Percentiles rank a stretch among this genome's conserved stretches.
phyloP scores from a whole-genome alignment of 2,797 vertebrate species.

The Epinephelus coioides region DNA sequence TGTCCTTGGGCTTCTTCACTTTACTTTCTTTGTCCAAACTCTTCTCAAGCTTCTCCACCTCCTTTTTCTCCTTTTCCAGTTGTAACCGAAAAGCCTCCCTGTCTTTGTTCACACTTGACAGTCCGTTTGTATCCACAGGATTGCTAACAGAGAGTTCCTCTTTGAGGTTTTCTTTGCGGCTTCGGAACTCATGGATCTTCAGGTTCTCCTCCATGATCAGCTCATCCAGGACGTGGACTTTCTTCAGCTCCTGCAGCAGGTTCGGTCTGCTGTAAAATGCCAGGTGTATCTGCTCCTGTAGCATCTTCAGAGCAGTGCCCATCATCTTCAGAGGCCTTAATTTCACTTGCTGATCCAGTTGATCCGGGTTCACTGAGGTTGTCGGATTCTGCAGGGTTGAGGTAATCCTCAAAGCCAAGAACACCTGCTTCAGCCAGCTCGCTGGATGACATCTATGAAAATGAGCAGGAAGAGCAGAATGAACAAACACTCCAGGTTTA shows the following conservation, averaged over 20 bases:
- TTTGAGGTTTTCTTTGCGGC: conserved; percentile 3
- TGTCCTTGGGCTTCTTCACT: conserved; percentile 23
- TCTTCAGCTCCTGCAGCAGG: conserved; percentile 71
- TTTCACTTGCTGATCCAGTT: not conserved
- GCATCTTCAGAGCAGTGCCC: not conserved
- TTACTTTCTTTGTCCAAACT: conserved; percentile 61
- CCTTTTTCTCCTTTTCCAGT: conserved; percentile 76
- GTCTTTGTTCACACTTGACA: conserved; percentile 25
- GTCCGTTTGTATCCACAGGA: not conserved
- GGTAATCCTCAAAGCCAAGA: conserved; percentile 70
- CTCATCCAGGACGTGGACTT: conserved; percentile 77
- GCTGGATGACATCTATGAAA: conserved; percentile 68
- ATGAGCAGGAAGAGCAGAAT: not conserved
- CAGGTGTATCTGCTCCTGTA: too few species aligned
- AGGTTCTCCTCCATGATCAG: conserved; percentile 81
- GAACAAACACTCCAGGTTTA: not conserved
- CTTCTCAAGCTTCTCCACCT: conserved; percentile 77
- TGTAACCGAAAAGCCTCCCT: conserved; percentile 58
- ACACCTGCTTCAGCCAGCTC: conserved; percentile 76
- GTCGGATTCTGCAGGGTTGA: not conserved
- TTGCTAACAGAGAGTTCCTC: not conserved
- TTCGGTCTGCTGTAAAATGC: conserved; percentile 8
- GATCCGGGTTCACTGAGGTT: conserved; percentile 1
- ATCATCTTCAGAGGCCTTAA: not conserved
- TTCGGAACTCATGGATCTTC: conserved; percentile 69